A percentile compares a stretch with the other conserved stretches of the same genome.
These are phyloP conservation scores for Chaetoderma sp. DNA, from an alignment of 2,888 invertebrate genomes.

Conservation along the genomic window DNA sequence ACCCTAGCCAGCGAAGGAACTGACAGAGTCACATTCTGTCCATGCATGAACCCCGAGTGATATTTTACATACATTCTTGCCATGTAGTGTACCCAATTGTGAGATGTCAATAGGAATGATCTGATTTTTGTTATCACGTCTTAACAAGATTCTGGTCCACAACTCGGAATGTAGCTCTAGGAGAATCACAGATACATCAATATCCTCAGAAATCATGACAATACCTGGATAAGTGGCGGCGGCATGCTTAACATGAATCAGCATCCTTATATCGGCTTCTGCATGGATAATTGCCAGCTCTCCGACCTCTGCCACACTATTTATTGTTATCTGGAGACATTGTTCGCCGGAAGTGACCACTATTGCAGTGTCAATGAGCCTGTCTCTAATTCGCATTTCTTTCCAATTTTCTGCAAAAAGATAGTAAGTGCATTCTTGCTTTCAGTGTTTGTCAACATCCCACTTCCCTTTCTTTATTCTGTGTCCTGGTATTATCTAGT, in stretches of 20 bases:
- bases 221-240: constrained; percentile 19
- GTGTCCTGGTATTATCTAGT: background rate
- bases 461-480: background rate
- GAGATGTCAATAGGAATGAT: background rate
- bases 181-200: no score
- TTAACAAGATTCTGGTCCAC: no score
- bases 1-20: constrained; percentile 2
- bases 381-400: background rate
- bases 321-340: constrained; percentile 6
- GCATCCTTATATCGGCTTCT: no score
- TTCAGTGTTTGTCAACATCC: background rate
- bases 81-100: background rate
- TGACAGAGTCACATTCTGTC: constrained; percentile 5
- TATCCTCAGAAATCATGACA: constrained; percentile 26
- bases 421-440: constrained; percentile 20
- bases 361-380: constrained; percentile 13
- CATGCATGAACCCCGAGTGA: background rate
- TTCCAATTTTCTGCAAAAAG: constrained; percentile 22
- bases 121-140: background rate
- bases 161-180: no score
- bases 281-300: constrained; percentile 19
- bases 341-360: constrained; percentile 20
- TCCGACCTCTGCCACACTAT: constrained; percentile 8
- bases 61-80: background rate
- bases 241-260: constrained; percentile 29